Percentiles rank a stretch among this genome's conserved stretches.
Evolutionary conservation across 1,140 invertebrate species (phyloP).

Genomic region (Calliphora vicina): DNA sequence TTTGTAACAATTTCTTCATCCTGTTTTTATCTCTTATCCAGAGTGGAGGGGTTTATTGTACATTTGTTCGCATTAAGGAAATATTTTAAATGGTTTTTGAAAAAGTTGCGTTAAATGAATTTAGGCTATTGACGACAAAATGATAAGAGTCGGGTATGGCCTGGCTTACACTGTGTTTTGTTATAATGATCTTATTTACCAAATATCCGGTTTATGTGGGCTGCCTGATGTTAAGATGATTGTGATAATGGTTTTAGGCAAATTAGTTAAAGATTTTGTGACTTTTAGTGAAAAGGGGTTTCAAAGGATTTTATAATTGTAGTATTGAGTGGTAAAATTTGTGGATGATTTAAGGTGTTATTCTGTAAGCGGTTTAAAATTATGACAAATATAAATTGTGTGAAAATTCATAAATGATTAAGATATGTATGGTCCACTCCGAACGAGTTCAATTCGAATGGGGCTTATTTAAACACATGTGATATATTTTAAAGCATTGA

Average conservation of each 20-base stretch:
- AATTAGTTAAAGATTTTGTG: neutral
- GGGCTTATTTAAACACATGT: no score
- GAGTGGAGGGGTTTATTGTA: neutral
- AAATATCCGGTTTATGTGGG: conserved; percentile 28
- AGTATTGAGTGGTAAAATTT: no score
- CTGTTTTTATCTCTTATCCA: neutral
- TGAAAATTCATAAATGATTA: no score
- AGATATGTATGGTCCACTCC: no score
- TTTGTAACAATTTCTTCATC: neutral
- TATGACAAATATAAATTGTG: no score
- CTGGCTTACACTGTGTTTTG: neutral
- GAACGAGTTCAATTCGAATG: no score
- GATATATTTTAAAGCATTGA: no score
- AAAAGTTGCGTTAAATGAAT: conserved; percentile 21
- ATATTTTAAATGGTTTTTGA: conserved; percentile 5
- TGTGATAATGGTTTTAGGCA: neutral
- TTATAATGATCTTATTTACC: conserved; percentile 23
- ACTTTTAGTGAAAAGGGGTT: neutral
- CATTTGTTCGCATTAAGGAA: neutral
- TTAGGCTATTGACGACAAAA: neutral
- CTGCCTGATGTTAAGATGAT: neutral
- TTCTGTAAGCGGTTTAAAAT: no score
- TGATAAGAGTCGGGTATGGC: neutral
- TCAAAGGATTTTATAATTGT: no score
- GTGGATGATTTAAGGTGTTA: no score